Evolutionary conservation across 2,888 invertebrate genomes (phyloP).

Genomic region (Diachrysia chrysitis): DNA sequence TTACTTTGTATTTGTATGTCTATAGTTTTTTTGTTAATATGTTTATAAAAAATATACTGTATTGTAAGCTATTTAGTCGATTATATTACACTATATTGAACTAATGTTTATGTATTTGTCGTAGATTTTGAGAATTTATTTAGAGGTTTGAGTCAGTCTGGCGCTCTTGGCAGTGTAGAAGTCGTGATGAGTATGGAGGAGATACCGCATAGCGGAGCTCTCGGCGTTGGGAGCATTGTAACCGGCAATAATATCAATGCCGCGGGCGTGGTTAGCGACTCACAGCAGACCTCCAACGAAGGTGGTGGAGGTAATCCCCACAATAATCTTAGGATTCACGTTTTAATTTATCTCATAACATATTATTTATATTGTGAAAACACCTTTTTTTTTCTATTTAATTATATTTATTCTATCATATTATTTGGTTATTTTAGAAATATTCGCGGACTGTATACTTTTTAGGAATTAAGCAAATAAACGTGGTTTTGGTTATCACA

Average conservation of each 20-base stretch:
- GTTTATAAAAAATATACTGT: conserved; percentile 5
- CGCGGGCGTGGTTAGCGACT: conserved; percentile 8
- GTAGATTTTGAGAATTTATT: conserved; percentile 77
- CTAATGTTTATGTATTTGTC: conserved; percentile 56
- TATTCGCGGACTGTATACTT: neutral
- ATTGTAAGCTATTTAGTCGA: conserved; percentile 12
- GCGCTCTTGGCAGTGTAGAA: conserved; percentile 70
- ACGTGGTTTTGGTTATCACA: neutral
- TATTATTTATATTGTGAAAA: neutral
- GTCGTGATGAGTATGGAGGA: conserved; percentile 82
- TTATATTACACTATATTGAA: conserved; percentile 26
- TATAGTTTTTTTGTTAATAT: conserved; percentile 3
- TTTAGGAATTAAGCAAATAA: neutral
- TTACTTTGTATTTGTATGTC: conserved; percentile 12
- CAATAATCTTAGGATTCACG: neutral
- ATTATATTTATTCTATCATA: neutral
- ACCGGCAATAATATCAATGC: conserved; percentile 32
- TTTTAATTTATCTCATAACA: neutral
- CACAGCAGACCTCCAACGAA: conserved; percentile 21
- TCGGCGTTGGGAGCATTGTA: conserved; percentile 49
- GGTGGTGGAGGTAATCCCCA: conserved; percentile 50
- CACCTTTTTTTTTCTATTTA: neutral
- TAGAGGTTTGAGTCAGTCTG: conserved; percentile 69
- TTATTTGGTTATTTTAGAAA: neutral
- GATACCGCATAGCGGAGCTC: conserved; percentile 61